These are phyloP conservation scores for Harlomillsia oculata DNA, from an alignment of 1,140 invertebrate species.

Conservation along the genomic window DNA sequence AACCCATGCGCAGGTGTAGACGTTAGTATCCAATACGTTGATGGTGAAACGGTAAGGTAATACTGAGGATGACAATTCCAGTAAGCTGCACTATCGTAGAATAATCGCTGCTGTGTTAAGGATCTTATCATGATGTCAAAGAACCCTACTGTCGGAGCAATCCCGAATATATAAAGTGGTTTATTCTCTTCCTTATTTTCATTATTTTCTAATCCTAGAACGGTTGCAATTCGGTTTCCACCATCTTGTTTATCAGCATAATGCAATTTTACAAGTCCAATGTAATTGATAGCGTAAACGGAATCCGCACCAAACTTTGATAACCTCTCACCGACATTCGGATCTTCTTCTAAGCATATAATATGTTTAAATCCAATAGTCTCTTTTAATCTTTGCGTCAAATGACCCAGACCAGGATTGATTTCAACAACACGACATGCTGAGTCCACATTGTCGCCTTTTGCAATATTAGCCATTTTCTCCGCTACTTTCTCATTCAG, in stretches of 20 bases:
- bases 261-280: slow-evolving; percentile 5
- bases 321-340: background rate
- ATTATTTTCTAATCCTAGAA: background rate
- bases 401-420: slow-evolving; percentile 26
- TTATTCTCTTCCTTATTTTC: slow-evolving; percentile 30
- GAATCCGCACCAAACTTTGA: background rate
- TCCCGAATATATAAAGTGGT: slow-evolving; percentile 46
- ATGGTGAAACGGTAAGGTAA: slow-evolving; percentile 12
- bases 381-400: slow-evolving; percentile 15
- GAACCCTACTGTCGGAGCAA: slow-evolving; percentile 45
- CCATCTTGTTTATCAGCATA: slow-evolving; percentile 48
- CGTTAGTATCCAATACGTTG: slow-evolving; percentile 4
- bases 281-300: slow-evolving; percentile 3
- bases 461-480: background rate
- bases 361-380: slow-evolving; percentile 16
- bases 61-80: slow-evolving; percentile 20
- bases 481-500: background rate
- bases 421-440: slow-evolving; percentile 24
- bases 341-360: slow-evolving; percentile 20
- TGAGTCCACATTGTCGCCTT: slow-evolving; percentile 8
- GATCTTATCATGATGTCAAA: slow-evolving; percentile 45
- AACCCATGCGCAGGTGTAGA: slow-evolving; percentile 6
- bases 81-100: slow-evolving; percentile 19
- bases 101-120: slow-evolving; percentile 5
- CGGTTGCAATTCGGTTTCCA: slow-evolving; percentile 42